Percentiles rank a stretch among this genome's conserved stretches.
phyloP scores from a whole-genome alignment of 2,888 invertebrate genomes.

The Scrobipalpa costella region DNA sequence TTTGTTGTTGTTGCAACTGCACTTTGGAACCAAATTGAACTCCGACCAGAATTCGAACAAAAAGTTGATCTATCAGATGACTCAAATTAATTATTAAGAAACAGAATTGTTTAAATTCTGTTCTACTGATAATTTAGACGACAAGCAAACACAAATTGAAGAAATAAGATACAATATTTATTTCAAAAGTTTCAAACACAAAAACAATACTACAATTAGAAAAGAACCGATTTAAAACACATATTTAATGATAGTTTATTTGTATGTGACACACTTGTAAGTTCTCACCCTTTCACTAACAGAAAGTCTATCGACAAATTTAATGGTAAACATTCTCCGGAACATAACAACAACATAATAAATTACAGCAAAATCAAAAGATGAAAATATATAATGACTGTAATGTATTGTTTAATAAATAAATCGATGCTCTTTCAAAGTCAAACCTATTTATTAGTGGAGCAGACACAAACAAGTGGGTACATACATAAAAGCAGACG shows the following conservation, averaged over 20 bases:
- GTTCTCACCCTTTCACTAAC: constrained; percentile 39
- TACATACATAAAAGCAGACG: constrained; percentile 49
- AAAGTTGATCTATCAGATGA: neutral
- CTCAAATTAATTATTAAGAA: neutral
- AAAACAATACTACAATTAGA: neutral
- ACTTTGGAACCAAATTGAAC: neutral
- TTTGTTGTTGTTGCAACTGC: neutral
- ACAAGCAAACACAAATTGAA: neutral
- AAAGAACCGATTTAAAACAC: neutral
- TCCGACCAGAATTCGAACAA: neutral
- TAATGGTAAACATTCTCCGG: neutral
- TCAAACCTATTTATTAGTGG: constrained; percentile 30
- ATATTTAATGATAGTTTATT: too few relatives aligned
- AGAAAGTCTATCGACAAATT: constrained; percentile 8
- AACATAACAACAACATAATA: neutral
- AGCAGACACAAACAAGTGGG: constrained; percentile 46
- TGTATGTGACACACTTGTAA: constrained; percentile 32
- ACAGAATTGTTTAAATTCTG: neutral
- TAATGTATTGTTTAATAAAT: neutral
- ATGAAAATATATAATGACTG: neutral
- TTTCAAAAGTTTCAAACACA: neutral
- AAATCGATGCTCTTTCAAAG: constrained; percentile 13
- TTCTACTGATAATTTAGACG: neutral
- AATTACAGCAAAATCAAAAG: neutral
- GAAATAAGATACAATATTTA: neutral